These are phyloP conservation scores for Ips nitidus DNA, from an alignment of 1,140 invertebrate genomes.

Conservation along the genomic window DNA sequence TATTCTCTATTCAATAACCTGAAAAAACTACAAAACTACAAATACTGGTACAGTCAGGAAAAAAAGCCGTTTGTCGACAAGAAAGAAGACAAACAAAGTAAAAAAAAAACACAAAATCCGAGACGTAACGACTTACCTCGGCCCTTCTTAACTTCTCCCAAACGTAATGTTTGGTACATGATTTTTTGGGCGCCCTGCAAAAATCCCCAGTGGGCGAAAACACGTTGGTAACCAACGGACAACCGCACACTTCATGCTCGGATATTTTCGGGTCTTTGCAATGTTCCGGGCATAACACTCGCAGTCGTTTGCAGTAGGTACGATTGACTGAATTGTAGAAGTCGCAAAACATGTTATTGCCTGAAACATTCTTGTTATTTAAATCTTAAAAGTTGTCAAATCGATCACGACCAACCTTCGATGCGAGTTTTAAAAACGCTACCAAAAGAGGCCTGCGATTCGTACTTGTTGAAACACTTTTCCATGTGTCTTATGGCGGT, in stretches of 20 bases:
- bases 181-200: conserved; percentile 86
- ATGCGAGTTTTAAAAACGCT: conserved; percentile 92
- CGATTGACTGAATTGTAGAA: conserved; percentile 87
- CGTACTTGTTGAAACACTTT: conserved; percentile 95
- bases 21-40: too few species aligned
- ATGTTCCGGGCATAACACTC: conserved; percentile 97
- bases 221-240: conserved; percentile 81
- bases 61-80: conserved; percentile 13
- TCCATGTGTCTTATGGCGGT: conserved; percentile 93
- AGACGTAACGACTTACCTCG: conserved; percentile 58
- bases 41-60: background rate
- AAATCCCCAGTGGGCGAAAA: conserved; percentile 80
- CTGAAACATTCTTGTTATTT: conserved; percentile 19
- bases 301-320: conserved; percentile 94
- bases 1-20: too few species aligned
- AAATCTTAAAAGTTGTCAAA: background rate
- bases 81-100: background rate
- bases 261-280: conserved; percentile 92
- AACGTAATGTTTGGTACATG: conserved; percentile 87
- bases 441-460: conserved; percentile 89
- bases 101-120: background rate
- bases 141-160: conserved; percentile 95
- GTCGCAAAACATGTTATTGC: conserved; percentile 93
- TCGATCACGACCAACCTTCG: conserved; percentile 59
- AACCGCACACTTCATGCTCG: conserved; percentile 86